Conservation (phyloP, 2,888 invertebrate genomes). For the Orthosia cruda region DNA sequence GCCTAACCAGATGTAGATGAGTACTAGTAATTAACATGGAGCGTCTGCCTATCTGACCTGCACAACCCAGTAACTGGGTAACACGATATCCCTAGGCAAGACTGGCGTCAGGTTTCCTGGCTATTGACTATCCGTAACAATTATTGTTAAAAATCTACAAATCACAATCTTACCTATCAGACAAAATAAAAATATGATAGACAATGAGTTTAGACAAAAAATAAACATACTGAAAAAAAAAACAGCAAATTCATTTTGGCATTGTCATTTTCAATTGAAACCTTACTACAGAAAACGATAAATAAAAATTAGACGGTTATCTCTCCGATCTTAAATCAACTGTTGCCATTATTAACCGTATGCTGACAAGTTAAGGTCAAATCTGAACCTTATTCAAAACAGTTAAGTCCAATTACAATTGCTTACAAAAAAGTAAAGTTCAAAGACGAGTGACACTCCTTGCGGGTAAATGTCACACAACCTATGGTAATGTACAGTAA, state of each 20-base stretch:
- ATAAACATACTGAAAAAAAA: too few relatives aligned
- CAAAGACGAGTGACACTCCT: constrained; percentile 72
- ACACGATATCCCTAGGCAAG: too few relatives aligned
- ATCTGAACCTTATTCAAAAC: constrained; percentile 60
- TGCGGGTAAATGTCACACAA: constrained; percentile 66
- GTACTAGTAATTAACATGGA: too few relatives aligned
- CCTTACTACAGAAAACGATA: not conserved
- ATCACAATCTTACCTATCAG: too few relatives aligned
- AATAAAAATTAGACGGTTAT: constrained; percentile 25
- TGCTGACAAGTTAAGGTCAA: constrained; percentile 56
- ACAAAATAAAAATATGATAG: not conserved
- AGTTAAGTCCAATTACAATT: constrained; percentile 66
- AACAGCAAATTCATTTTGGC: not conserved
- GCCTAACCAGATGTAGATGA: too few relatives aligned
- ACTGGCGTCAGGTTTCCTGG: too few relatives aligned
- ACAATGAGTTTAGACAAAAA: not conserved
- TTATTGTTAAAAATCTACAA: too few relatives aligned
- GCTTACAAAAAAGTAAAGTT: constrained; percentile 74
- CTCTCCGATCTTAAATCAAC: constrained; percentile 29
- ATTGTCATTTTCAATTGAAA: not conserved
- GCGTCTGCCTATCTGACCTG: too few relatives aligned
- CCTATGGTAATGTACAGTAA: constrained; percentile 26
- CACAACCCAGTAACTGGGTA: too few relatives aligned
- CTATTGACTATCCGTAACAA: too few relatives aligned
- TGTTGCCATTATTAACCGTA: constrained; percentile 8